Conservation (phyloP, 2,888 invertebrate species). For the Tetheella fluctuosa region DNA sequence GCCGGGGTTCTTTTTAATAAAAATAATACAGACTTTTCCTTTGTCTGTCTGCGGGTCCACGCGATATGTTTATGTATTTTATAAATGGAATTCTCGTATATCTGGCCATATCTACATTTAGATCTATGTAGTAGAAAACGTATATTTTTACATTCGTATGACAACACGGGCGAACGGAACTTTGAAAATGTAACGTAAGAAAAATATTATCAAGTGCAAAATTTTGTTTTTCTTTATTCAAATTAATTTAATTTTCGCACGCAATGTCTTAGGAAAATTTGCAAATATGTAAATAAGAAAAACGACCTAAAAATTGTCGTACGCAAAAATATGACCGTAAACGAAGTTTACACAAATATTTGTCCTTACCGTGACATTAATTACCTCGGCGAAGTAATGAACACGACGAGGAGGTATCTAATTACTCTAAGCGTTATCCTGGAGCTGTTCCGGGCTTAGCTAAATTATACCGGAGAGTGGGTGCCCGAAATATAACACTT, state of each 20-base stretch:
- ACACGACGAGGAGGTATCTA: neutral
- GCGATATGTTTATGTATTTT: neutral
- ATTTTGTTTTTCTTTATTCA: too few relatives aligned
- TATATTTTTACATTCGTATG: neutral
- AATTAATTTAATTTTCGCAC: too few relatives aligned
- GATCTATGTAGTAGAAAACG: neutral
- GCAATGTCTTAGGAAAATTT: too few relatives aligned
- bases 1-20: neutral
- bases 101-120: neutral
- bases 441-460: neutral
- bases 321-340: neutral
- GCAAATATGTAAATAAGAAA: too few relatives aligned
- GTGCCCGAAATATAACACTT: neutral
- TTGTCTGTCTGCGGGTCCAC: neutral
- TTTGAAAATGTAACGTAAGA: neutral
- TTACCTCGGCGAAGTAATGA: constrained; percentile 1
- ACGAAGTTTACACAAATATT: neutral
- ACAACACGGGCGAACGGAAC: neutral
- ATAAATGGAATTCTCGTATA: neutral
- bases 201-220: too few relatives aligned
- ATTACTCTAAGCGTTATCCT: neutral
- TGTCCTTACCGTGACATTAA: neutral
- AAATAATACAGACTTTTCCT: neutral
- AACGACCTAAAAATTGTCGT: neutral
- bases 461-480: neutral